A percentile compares a stretch with the other conserved stretches of the same genome.
Evolutionary conservation across 2,113 vertebrate genomes (phyloP).

Genomic region (Fulmarus glacialis): DNA sequence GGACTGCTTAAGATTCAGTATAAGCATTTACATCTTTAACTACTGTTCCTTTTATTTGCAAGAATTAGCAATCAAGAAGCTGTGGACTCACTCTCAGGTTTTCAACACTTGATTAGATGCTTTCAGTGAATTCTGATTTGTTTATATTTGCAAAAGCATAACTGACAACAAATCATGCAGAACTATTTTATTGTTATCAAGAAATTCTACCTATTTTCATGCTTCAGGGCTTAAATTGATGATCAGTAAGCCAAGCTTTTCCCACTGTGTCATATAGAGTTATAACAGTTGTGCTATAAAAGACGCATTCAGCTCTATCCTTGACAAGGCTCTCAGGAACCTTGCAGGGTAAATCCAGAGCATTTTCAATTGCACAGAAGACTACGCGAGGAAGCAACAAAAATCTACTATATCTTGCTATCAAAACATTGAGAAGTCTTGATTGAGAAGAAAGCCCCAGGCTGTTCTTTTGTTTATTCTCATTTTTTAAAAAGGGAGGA

Average conservation of each 20-base stretch:
- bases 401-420: not conserved
- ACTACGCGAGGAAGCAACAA: not conserved
- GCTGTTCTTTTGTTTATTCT: not conserved
- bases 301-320: not conserved
- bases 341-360: not conserved
- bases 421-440: not conserved
- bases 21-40: not conserved
- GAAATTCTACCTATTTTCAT: not conserved
- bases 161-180: not conserved
- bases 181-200: not conserved
- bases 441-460: not conserved
- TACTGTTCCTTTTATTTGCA: not conserved
- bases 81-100: not conserved
- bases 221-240: not conserved
- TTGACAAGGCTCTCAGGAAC: not conserved
- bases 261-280: not conserved
- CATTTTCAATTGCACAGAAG: not conserved
- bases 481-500: not conserved
- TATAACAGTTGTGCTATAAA: not conserved
- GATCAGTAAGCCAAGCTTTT: not conserved
- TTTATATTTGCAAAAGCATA: not conserved
- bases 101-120: not conserved
- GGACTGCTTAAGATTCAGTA: not conserved
- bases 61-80: not conserved
- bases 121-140: constrained; percentile 1